Percentiles rank a stretch among this genome's conserved stretches.
Conservation (phyloP, 2,797 vertebrate genomes). For the Acanthiza pusilla region DNA sequence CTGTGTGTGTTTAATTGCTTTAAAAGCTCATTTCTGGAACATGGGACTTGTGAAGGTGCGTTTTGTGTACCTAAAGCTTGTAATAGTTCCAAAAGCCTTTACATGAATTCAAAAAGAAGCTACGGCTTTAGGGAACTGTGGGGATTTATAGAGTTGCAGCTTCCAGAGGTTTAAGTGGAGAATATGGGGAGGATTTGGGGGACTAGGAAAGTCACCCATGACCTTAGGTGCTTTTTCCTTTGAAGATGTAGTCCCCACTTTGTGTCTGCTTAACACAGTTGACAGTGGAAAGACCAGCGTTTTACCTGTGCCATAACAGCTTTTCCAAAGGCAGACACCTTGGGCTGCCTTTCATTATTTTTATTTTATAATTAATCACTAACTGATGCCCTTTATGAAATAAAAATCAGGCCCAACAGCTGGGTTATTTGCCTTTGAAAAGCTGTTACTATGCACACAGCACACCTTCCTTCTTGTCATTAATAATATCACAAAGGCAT, state of each 20-base stretch:
- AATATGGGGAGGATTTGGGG: not conserved
- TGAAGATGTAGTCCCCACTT: not conserved
- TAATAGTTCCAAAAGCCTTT: not conserved
- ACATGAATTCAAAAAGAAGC: not conserved
- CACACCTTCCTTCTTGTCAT: not conserved
- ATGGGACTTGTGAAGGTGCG: not conserved
- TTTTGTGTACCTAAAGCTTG: not conserved
- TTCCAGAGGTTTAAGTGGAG: not conserved
- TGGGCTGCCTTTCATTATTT: not conserved
- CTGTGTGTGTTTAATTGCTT: not conserved
- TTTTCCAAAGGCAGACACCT: not conserved
- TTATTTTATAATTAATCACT: slow-evolving; percentile 8
- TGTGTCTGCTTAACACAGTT: not conserved
- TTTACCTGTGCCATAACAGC: not conserved
- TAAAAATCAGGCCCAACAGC: not conserved
- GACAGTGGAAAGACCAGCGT: not conserved
- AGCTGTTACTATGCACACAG: not conserved
- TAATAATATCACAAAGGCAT: not conserved
- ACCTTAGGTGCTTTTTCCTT: not conserved
- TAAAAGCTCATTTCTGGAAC: not conserved
- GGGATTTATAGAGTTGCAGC: not conserved
- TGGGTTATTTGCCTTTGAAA: slow-evolving; percentile 12
- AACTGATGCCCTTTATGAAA: slow-evolving; percentile 3
- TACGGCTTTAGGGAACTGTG: not conserved
- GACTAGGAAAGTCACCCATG: not conserved